phyloP scores from a whole-genome alignment of 2,888 invertebrate genomes.

The Nasonia oneida region DNA sequence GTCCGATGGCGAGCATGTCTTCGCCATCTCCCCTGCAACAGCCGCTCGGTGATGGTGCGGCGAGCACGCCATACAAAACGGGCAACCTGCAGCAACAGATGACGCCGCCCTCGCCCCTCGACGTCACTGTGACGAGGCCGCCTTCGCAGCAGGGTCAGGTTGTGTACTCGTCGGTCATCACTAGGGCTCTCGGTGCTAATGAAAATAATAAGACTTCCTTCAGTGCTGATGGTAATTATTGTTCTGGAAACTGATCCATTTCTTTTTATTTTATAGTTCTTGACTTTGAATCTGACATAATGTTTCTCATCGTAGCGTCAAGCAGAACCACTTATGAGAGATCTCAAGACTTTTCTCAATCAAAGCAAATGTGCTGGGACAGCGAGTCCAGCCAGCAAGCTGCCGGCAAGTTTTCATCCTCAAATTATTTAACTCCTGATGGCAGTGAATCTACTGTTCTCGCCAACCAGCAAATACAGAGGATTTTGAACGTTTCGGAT shows the following conservation, averaged over 20 bases:
- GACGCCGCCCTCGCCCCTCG: conserved; percentile 86
- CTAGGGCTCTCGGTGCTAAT: conserved; percentile 85
- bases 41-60: conserved; percentile 81
- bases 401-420: conserved; percentile 70
- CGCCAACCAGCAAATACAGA: conserved; percentile 69
- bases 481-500: conserved; percentile 80
- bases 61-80: conserved; percentile 71
- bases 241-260: background rate
- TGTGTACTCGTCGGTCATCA: conserved; percentile 91
- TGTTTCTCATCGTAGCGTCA: conserved; percentile 12
- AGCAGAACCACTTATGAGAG: conserved; percentile 72
- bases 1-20: conserved; percentile 87
- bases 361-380: conserved; percentile 77
- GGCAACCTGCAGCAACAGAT: conserved; percentile 63
- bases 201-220: conserved; percentile 79
- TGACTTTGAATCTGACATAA: background rate
- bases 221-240: conserved; percentile 66
- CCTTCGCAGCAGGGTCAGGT: conserved; percentile 84
- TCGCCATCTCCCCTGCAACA: conserved; percentile 84
- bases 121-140: conserved; percentile 85
- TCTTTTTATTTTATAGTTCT: background rate
- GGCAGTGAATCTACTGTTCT: conserved; percentile 42
- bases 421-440: conserved; percentile 55
- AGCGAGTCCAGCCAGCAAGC: conserved; percentile 70
- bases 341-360: conserved; percentile 70